Conservation (phyloP, 2,113 vertebrate genomes). For the Thryonomys swinderianus region DNA sequence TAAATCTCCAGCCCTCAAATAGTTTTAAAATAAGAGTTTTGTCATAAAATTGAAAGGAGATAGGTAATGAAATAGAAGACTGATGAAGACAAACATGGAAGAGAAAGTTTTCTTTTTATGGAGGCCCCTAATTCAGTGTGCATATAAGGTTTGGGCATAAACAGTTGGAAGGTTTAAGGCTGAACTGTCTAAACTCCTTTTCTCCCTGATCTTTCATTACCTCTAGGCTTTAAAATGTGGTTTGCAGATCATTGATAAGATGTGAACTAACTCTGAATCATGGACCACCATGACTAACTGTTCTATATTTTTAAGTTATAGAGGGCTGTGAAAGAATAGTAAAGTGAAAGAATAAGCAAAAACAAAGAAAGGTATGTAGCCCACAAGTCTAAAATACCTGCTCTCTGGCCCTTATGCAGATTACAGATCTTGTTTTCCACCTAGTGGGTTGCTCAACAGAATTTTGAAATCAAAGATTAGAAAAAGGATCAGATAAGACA, state of each 20-base stretch:
- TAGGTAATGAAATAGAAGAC: neutral
- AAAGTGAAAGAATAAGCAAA: too few species aligned
- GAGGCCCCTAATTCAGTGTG: neutral
- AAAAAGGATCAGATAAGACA: too few species aligned
- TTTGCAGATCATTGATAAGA: neutral
- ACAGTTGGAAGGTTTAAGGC: neutral
- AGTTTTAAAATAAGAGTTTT: too few species aligned
- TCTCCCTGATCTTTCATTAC: neutral
- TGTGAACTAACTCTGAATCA: neutral
- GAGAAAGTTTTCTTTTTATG: neutral
- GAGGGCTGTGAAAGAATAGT: neutral
- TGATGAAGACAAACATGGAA: neutral
- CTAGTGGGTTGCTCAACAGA: neutral
- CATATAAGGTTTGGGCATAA: neutral
- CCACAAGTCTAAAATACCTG: neutral
- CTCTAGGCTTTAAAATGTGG: neutral
- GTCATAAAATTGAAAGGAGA: neutral
- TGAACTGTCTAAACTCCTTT: neutral
- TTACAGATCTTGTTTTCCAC: neutral
- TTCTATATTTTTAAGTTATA: neutral
- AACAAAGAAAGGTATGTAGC: neutral
- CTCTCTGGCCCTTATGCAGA: neutral
- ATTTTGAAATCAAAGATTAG: neutral
- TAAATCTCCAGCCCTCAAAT: too few species aligned
- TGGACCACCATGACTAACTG: neutral